Evolutionary conservation across 2,797 vertebrate species (phyloP), one percentile per base, ranked within the genome.

Genomic region (Cryptoprocta ferox): DNA sequence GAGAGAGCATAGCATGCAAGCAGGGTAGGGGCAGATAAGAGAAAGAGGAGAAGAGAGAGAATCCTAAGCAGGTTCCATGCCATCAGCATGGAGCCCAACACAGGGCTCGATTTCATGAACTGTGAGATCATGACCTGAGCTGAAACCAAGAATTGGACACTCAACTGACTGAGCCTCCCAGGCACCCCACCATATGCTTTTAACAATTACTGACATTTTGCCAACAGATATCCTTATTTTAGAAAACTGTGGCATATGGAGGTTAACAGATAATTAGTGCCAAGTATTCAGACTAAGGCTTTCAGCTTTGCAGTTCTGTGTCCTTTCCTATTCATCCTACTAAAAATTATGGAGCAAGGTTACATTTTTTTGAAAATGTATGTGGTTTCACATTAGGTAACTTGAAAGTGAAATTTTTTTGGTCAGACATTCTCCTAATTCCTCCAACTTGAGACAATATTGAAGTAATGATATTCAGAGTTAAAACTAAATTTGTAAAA

Each of bases 401-500:
- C 10, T 70, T 68, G 26, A 63, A 32, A 35, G n/a, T 75, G 78
- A 92, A 16, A 35, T 19, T 32, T 82, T 73, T 75, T 92, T n/a
- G 5, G 16, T 45, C 56, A 66, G 10, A 78, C 45, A n/a, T 92
- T 95, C 65, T 94, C 85, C 70, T 53, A 53, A 39, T 82, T 82
- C 76, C 32, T 92, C 26, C 59, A 19, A 66, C 37, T n/a, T 50
- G 39, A 83, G 80, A 61, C 15, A 66, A 19, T 50, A 3, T 37
- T 82, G 61, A 10, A 63, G 21, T 35, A 61, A 73, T 68, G 71
- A 32, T 88, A 48, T 42, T 75, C 78, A 68, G 35, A 79, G 37
- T 65, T 93, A 75, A 92, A 80, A 87, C 1, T 53, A 42, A 85
- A 71, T 91, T 53, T 89, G 50, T 45, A 48, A 85, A 97, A 56